A percentile compares a stretch with the other conserved stretches of the same genome.
Conservation (phyloP, 2,797 vertebrate species). For the Betta splendens region DNA sequence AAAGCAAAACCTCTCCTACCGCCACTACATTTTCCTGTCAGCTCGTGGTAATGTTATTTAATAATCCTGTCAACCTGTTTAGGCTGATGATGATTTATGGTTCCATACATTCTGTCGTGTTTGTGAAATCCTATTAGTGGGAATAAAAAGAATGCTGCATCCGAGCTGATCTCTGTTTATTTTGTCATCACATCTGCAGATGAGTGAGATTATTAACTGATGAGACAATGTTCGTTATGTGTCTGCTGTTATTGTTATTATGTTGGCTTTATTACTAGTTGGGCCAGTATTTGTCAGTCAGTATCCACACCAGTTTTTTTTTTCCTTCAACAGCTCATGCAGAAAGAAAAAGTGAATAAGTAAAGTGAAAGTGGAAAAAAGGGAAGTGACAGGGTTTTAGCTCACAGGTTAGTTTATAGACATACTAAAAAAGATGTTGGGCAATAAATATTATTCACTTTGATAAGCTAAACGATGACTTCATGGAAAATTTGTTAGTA, state of each 20-base stretch:
- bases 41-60: constrained; percentile 24
- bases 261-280: constrained; percentile 20
- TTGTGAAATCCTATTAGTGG: constrained; percentile 22
- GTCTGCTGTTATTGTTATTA: constrained; percentile 12
- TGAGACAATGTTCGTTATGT: constrained; percentile 8
- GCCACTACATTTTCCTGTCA: constrained; percentile 30
- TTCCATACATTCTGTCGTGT: constrained; percentile 31
- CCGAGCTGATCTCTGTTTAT: constrained; percentile 38
- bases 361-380: not conserved
- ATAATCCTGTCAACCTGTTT: constrained; percentile 39
- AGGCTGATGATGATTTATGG: constrained; percentile 40
- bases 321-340: not conserved
- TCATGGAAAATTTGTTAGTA: constrained; percentile 18
- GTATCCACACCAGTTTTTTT: not conserved
- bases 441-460: too few relatives aligned
- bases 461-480: constrained; percentile 19
- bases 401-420: too few relatives aligned
- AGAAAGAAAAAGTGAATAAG: constrained; percentile 9
- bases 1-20: constrained; percentile 14
- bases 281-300: constrained; percentile 9
- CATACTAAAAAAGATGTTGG: too few relatives aligned
- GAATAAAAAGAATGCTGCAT: constrained; percentile 33
- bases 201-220: constrained; percentile 15
- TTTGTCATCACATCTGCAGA: constrained; percentile 31
- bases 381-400: constrained; percentile 13